Evolutionary conservation across 2,113 vertebrate species (phyloP), one percentile per base, ranked within the genome.

Genomic region (Plecotus auritus): DNA sequence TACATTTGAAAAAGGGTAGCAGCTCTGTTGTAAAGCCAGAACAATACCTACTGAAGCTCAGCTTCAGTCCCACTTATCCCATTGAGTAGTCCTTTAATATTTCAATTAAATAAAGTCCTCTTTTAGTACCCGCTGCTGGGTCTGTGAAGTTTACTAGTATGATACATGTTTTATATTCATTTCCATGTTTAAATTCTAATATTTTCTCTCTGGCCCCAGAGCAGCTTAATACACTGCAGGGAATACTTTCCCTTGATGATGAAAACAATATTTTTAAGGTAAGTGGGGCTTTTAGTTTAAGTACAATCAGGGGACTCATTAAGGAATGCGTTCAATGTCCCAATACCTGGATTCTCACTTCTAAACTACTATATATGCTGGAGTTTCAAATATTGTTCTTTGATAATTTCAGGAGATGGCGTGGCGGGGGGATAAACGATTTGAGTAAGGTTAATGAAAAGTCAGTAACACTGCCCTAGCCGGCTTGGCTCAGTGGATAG

Each of bases 101-200:
- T 98, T 98, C 97, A 97, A 98, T 98, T 97, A 98, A 84, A 85
- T 96, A 90, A 98, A 98, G 97, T 93, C 92, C 92, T 96, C 96
- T 97, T 97, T 97, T 97, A 92, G 87, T 97, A 96, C 91, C 93
- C 97, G 87, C 49, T 86, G 90, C 96, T 97, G 95, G 42, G 97
- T 95, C 90, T 97, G 54, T 26, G 7, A 97, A 98, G 97, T 98
- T 98, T 98, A 56, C 54, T 22, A 56, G 54, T 56, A 98, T 96
- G 94, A 94, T 8, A 2, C 94, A 74, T 96, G 73, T 97, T 98
- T 97, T 96, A 98, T 95, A 92, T 97, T 97, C 93, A 95, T 98
- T 98, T 95, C 94, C 37, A 87, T 67, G 45, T 97, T 73, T 97
- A 97, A 98, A 98, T 97, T 97, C 94, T 95, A 98, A 95, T 97